phyloP scores from a whole-genome alignment of 2,113 vertebrate species.

The Apodemus sylvaticus region DNA sequence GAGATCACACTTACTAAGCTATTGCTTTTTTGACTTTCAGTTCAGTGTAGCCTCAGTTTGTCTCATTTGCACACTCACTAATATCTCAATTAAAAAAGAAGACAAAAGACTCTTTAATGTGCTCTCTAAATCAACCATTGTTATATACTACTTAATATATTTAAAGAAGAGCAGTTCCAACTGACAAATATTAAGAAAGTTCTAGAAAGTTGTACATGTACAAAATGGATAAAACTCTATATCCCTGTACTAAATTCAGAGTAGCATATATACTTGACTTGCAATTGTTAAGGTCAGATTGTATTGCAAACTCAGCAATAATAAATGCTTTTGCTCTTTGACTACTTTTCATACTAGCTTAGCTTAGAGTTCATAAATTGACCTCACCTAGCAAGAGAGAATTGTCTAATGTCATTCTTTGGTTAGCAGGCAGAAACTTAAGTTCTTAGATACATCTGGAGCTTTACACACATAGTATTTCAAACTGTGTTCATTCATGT shows the following conservation, averaged over 20 bases:
- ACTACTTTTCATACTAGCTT: conserved; percentile 29
- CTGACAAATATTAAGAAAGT: not conserved
- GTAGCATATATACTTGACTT: not conserved
- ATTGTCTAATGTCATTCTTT: conserved; percentile 62
- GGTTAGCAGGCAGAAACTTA: conserved; percentile 43
- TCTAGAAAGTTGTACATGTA: not conserved
- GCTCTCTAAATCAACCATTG: not conserved
- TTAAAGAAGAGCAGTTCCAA: not conserved
- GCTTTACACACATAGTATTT: conserved; percentile 63
- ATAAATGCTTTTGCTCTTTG: not conserved
- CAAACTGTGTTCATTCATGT: conserved; percentile 73
- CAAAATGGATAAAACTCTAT: not conserved
- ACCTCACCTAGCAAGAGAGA: conserved; percentile 72
- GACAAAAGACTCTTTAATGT: not conserved
- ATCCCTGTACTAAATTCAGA: not conserved
- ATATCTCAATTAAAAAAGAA: not conserved
- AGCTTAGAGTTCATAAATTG: conserved; percentile 50
- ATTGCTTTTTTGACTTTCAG: not conserved
- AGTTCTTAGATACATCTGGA: conserved; percentile 71
- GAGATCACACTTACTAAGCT: not conserved
- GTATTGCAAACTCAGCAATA: conserved; percentile 1
- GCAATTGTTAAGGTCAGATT: not conserved
- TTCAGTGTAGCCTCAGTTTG: not conserved
- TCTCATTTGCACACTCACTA: not conserved
- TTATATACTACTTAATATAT: not conserved